Evolutionary conservation across 2,888 invertebrate genomes (phyloP), one percentile per base, ranked within the genome.

Genomic region (Heliconius hortense): DNA sequence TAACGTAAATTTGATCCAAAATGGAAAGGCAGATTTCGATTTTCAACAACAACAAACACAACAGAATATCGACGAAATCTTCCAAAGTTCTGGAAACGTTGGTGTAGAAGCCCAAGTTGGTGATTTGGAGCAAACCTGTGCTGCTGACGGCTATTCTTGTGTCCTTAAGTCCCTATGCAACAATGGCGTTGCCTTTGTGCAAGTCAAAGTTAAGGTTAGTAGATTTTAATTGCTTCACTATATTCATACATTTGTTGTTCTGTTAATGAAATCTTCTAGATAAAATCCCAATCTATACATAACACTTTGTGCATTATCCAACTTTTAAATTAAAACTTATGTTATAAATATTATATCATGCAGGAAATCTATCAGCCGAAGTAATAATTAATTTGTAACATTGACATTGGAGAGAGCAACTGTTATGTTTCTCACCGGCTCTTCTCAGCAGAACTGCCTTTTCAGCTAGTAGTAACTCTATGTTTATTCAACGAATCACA

Each of bases 141-240:
- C 89, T 78, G 96, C 95, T 0, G 89, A 92, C 71, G 95, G 95
- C 11, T 95, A 94, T 83, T 90, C 95, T 64, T 96, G 96, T 84
- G 96, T 96, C 0, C 88, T 92, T 1, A 95, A 94, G 78, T 87
- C 94, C 1, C 91, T 95, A 80, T 96, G 96, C 84, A 86, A 92
- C 78, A 95, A 96, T 78, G 96, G 96, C 31, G 94, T 95, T 0
- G 93, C 90, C 63, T 82, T 94, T 0, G 85, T 93, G 56, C 94
- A 95, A 82, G 92, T 94, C 2, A 93, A 90, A 76, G 91, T 90
- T 75, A 91, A 92, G 94, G 96, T 96, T 84, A 95, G 95, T 79
- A 13, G 18, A 8, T 53, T n/a, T 56, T 56, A n/a, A 56, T 10
- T n/a, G 2, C 10, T 56, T n/a, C 10, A 5, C 21, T n/a, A 53